Base-by-base conservation (phyloP, 2,797 vertebrate species). In the Fringilla coelebs region DNA sequence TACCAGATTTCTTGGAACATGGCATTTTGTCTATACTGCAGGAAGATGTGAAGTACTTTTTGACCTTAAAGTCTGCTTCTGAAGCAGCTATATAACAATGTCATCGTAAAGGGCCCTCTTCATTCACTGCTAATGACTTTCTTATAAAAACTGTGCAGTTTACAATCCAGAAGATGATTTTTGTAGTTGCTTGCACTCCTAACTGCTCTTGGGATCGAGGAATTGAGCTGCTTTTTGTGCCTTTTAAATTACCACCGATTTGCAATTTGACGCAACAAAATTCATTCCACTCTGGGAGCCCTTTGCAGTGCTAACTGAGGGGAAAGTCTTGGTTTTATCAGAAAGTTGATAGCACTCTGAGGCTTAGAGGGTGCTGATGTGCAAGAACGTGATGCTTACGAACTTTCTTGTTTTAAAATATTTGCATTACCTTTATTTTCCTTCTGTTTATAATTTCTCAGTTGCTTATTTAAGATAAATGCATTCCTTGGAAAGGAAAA, bases 91-190 rank as follows among this genome's bases (percentile, higher is more conserved):
- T 71, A n/a, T 93, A 88, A 84, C 68, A 81, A 79, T 73, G 78
- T 57, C 75, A 76, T 83, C 0, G 0, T 90, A 81, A 96, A 85
- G 41, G 36, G 13, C 43, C 54, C 72, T 84, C 40, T 70, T 93
- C 60, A 40, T 88, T 94, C 43, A 32, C 43, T 88, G 38, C 63
- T 94, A 92, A 96, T 81, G 67, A 89, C 81, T 95, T 95, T 51
- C 78, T 94, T 91, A 92, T 90, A 90, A 94, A 90, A 86, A 92
- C 51, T 85, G 61, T 77, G 87, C 65, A 34, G 78, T 97, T 95
- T 95, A 88, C 89, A 93, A 74, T 67, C 71, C 34, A 28, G 49
- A 78, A 34, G 63, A 84, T 81, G 70, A 34, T 60, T 95, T 79
- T 74, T 85, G 48, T 84, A 60, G 66, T 70, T 91, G 25, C 57